Base-by-base conservation (phyloP, 1,140 invertebrate species). In the Macrotrachela quadricornifera region DNA sequence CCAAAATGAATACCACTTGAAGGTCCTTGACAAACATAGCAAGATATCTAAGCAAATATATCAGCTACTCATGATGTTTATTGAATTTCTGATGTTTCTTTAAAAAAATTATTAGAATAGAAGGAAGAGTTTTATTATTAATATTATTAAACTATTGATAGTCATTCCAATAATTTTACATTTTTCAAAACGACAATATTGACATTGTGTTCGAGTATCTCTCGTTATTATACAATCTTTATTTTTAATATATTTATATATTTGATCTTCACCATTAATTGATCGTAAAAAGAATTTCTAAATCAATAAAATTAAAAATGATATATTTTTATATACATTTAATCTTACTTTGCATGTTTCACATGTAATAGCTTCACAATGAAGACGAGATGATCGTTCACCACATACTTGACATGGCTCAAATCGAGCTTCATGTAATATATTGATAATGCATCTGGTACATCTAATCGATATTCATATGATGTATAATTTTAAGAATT, bases 131-230 rank as follows among this genome's bases (percentile, higher is more conserved):
- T 50, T 30, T 50, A 42, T 21, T 15, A 37, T 21, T 1, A 15
- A 15, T 48, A 1, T 41, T 9, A 30, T 42, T 21, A 59, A 67
- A 87, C 85, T 83, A 79, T 94, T 90, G 64, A 95, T 76, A 56
- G 92, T 88, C 91, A 99, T 97, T 64, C 91, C 90, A 74, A 96
- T 84, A 66, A 85, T 80, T 56, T 96, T 84, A 72, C 92, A 97
- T 70, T 96, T 97, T 71, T 96, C 91, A 70, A 94, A 97, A 54
- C 92, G 79, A 72, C 92, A 97, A 73, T 90, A 95, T 75, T 96
- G 91, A 76, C 91, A 96, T 45, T 65, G 65, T 13, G 68, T 67
- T 46, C 69, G 57, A 38, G 62, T 66, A 36, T 65, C 65, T 52
- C 65, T 67, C 8, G 64, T 67, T 13, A 71, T 65, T 11, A 53